phyloP scores from a whole-genome alignment of 2,797 vertebrate genomes.

The Gila robusta region DNA sequence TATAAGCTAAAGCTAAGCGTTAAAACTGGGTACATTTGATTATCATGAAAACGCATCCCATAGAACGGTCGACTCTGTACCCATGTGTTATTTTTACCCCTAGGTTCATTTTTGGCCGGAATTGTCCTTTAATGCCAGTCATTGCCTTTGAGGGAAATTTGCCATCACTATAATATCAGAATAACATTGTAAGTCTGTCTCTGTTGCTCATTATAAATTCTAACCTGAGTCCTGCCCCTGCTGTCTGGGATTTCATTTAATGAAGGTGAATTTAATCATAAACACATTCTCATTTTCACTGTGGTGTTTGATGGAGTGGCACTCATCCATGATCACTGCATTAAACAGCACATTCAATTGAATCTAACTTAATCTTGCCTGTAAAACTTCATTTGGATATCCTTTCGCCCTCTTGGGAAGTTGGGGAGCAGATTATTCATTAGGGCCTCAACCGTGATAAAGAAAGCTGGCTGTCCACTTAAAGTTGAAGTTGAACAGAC shows the following conservation, averaged over 20 bases:
- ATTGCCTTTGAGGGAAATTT: slow-evolving; percentile 73
- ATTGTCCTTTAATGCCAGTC: slow-evolving; percentile 72
- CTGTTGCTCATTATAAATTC: slow-evolving; percentile 41
- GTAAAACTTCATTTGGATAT: slow-evolving; percentile 21
- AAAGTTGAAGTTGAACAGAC: slow-evolving; percentile 40
- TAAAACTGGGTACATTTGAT: too few relatives aligned
- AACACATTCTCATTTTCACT: slow-evolving; percentile 34
- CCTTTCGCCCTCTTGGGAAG: neutral
- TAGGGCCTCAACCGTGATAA: neutral
- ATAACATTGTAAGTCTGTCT: slow-evolving; percentile 61
- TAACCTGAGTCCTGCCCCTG: slow-evolving; percentile 10
- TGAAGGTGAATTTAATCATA: slow-evolving; percentile 32
- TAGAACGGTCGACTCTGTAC: too few relatives aligned
- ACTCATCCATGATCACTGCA: slow-evolving; percentile 35
- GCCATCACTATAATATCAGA: slow-evolving; percentile 67
- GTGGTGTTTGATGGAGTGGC: slow-evolving; percentile 39
- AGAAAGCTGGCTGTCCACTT: slow-evolving; percentile 39
- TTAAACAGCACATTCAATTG: slow-evolving; percentile 24
- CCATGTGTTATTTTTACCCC: too few relatives aligned
- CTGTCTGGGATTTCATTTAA: slow-evolving; percentile 31
- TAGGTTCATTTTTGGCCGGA: too few relatives aligned
- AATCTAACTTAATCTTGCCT: slow-evolving; percentile 18
- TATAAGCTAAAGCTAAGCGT: too few relatives aligned
- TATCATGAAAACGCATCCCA: too few relatives aligned
- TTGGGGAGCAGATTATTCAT: neutral